A percentile compares a stretch with the other conserved stretches of the same genome.
Evolutionary conservation across 1,140 invertebrate genomes (phyloP).

Genomic region (Amyelois transitella): DNA sequence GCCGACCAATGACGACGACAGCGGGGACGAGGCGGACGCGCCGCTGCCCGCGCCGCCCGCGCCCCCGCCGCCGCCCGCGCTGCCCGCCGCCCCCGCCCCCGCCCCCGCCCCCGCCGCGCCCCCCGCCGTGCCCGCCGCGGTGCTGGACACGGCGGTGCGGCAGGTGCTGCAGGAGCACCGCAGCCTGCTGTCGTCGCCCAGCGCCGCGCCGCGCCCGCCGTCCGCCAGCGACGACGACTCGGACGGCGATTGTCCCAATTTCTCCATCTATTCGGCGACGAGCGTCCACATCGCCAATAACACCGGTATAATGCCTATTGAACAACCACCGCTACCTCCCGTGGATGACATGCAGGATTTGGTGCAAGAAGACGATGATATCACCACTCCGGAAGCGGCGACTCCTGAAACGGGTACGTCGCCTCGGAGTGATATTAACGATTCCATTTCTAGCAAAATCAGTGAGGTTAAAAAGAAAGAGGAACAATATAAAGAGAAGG

Average conservation of each 20-base stretch:
- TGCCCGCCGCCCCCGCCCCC: slow-evolving; percentile 1
- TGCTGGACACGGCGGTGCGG: slow-evolving; percentile 57
- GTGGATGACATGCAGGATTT: slow-evolving; percentile 50
- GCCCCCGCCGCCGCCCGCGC: slow-evolving; percentile 2
- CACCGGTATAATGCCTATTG: slow-evolving; percentile 21
- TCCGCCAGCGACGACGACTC: slow-evolving; percentile 72
- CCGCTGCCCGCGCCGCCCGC: slow-evolving; percentile 7
- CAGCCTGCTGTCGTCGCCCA: slow-evolving; percentile 33
- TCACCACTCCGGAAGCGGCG: slow-evolving; percentile 5
- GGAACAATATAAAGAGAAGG: slow-evolving; percentile 57
- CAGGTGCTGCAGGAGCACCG: slow-evolving; percentile 54
- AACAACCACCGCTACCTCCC: slow-evolving; percentile 10
- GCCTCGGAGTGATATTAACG: not conserved
- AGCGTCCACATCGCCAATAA: slow-evolving; percentile 84
- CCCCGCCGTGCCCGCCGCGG: slow-evolving; percentile 22
- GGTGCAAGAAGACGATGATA: slow-evolving; percentile 63
- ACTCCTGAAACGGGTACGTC: not conserved
- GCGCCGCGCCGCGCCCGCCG: slow-evolving; percentile 12
- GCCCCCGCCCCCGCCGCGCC: slow-evolving; percentile 2
- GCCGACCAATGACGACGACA: slow-evolving; percentile 75
- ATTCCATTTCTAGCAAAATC: slow-evolving; percentile 5
- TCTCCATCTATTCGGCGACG: slow-evolving; percentile 86
- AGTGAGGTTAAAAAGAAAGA: slow-evolving; percentile 30
- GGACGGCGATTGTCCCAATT: slow-evolving; percentile 86
- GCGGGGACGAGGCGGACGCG: slow-evolving; percentile 30